Percentiles rank a stretch among this genome's conserved stretches.
These are phyloP conservation scores for Typhlichthys eigenmanni DNA, from an alignment of 2,797 vertebrate species.

Conservation along the genomic window DNA sequence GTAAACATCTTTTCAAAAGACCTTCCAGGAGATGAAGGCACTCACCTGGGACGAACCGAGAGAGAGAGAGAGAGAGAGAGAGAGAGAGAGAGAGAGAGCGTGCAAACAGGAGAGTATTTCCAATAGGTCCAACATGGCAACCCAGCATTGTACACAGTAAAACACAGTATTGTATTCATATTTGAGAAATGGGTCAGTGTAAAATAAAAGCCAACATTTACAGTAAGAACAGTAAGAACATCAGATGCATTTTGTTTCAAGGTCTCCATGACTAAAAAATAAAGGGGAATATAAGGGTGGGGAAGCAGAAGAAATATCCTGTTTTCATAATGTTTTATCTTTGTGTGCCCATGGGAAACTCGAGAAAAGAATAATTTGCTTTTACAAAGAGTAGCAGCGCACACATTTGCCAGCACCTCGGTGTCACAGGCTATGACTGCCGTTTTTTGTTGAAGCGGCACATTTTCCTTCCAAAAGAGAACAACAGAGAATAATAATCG, in stretches of 20 bases:
- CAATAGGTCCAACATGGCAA: constrained; percentile 50
- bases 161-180: constrained; percentile 48
- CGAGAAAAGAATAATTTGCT: constrained; percentile 32
- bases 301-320: neutral
- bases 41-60: constrained; percentile 49
- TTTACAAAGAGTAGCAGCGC: constrained; percentile 32
- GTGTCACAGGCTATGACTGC: constrained; percentile 26
- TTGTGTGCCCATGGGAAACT: constrained; percentile 47
- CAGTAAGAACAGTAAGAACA: constrained; percentile 34
- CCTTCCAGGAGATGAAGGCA: constrained; percentile 58
- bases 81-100: constrained; percentile 11
- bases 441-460: constrained; percentile 16
- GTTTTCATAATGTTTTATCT: constrained; percentile 36
- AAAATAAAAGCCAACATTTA: constrained; percentile 56
- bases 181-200: constrained; percentile 58
- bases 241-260: constrained; percentile 44
- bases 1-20: constrained; percentile 65
- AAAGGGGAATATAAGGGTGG: neutral
- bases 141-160: neutral
- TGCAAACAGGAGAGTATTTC: constrained; percentile 14
- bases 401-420: constrained; percentile 18
- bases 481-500: constrained; percentile 17
- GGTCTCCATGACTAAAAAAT: constrained; percentile 37
- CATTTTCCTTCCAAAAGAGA: constrained; percentile 18
- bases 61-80: constrained; percentile 23